These are phyloP conservation scores for Eueides isabella DNA, from an alignment of 1,140 invertebrate genomes.

Conservation along the genomic window DNA sequence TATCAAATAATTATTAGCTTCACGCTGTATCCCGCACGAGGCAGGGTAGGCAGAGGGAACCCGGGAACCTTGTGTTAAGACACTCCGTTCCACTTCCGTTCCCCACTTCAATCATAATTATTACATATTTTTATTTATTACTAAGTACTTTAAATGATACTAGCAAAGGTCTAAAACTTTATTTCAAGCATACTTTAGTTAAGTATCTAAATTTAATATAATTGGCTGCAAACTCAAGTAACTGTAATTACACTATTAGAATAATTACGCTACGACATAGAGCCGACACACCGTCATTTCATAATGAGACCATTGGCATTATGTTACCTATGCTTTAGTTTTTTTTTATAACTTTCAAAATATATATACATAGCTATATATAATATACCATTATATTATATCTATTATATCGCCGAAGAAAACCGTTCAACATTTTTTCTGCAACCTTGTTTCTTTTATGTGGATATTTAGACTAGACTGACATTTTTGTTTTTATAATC, in stretches of 20 bases:
- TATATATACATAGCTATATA: neutral
- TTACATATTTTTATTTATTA: neutral
- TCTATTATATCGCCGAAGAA: neutral
- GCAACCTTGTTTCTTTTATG: neutral
- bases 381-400: too few relatives aligned
- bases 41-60: too few relatives aligned
- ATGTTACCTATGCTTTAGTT: neutral
- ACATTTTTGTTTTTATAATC: neutral
- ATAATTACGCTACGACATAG: neutral
- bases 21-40: too few relatives aligned
- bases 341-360: neutral
- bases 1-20: too few relatives aligned
- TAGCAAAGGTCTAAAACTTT: neutral
- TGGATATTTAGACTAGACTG: neutral
- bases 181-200: neutral
- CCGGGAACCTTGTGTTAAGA: too few relatives aligned
- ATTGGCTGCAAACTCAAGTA: neutral
- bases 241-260: slow-evolving; percentile 8
- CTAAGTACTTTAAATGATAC: neutral
- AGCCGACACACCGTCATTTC: slow-evolving; percentile 1
- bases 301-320: neutral
- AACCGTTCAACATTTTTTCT: neutral
- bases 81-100: too few relatives aligned
- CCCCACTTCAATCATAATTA: too few relatives aligned
- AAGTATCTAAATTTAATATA: slow-evolving; percentile 43